Percentiles rank a stretch among this genome's conserved stretches.
Conservation (phyloP, 2,888 invertebrate genomes). For the Agonopterix heracliana region DNA sequence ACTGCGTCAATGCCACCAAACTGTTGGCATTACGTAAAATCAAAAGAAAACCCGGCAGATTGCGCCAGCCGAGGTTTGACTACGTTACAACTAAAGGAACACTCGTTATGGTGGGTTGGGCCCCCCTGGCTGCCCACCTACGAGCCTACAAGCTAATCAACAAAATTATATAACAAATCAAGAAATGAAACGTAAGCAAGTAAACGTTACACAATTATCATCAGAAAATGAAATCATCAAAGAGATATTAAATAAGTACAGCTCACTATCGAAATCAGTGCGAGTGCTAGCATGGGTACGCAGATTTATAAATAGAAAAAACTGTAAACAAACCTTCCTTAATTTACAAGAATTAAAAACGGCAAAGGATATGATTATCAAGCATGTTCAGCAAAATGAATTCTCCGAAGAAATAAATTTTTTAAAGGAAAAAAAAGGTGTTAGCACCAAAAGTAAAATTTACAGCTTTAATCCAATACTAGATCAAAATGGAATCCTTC, state of each 20-base stretch:
- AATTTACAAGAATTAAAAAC: constrained; percentile 5
- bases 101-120: constrained; percentile 18
- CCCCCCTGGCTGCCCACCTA: constrained; percentile 9
- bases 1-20: constrained; percentile 6
- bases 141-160: background rate
- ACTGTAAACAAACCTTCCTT: constrained; percentile 4
- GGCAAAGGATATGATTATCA: constrained; percentile 11
- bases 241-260: constrained; percentile 7
- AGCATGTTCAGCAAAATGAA: constrained; percentile 9
- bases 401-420: constrained; percentile 11
- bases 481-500: constrained; percentile 11
- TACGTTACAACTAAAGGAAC: constrained; percentile 3
- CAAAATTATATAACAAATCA: constrained; percentile 3
- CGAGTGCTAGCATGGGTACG: constrained; percentile 8
- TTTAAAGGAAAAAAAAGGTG: constrained; percentile 8
- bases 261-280: constrained; percentile 5
- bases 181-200: constrained; percentile 6
- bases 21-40: constrained; percentile 8
- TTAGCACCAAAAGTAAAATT: constrained; percentile 10
- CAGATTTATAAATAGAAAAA: constrained; percentile 1
- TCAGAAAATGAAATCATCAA: background rate
- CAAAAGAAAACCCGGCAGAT: constrained; percentile 8
- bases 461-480: constrained; percentile 12
- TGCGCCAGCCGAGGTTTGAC: constrained; percentile 13
- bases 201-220: background rate